Conservation (phyloP, 53 echinoderm and acorn worm species). For the Luidia sarsii region DNA sequence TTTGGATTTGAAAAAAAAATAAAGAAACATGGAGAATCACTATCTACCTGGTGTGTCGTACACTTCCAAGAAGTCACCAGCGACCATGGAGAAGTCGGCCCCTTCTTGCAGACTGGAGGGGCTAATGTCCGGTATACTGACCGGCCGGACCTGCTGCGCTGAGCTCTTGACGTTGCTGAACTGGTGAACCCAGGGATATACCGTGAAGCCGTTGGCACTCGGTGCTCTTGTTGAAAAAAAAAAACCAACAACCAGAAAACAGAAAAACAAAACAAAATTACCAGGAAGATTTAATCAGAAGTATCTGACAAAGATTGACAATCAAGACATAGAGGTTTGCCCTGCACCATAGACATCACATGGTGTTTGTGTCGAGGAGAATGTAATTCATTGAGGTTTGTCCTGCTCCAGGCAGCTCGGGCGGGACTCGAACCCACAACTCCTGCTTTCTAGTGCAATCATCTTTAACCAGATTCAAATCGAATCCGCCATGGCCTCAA, state of each 20-base stretch:
- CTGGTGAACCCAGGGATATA: conserved; percentile 88
- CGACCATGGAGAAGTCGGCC: conserved; percentile 88
- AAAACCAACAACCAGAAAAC: too few species aligned
- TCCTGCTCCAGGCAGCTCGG: too few species aligned
- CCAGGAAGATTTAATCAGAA: too few species aligned
- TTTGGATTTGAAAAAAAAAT: not conserved
- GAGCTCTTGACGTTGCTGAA: conserved; percentile 76
- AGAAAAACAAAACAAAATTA: not conserved
- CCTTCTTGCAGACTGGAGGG: conserved; percentile 68
- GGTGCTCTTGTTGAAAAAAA: conserved; percentile 53
- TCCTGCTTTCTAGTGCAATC: too few species aligned
- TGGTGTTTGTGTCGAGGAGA: too few species aligned
- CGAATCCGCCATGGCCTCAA: too few species aligned
- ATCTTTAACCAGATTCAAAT: too few species aligned
- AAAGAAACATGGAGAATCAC: not conserved
- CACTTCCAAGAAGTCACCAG: conserved; percentile 93
- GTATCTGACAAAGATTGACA: too few species aligned
- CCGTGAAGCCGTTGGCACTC: conserved; percentile 60
- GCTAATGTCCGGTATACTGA: conserved; percentile 80
- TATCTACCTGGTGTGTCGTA: conserved; percentile 77
- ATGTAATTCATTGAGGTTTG: too few species aligned
- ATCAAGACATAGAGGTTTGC: too few species aligned
- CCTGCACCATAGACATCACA: too few species aligned
- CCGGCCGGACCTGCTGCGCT: conserved; percentile 67
- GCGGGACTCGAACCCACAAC: too few species aligned